phyloP scores from a whole-genome alignment of 2,797 vertebrate genomes.

The Tenualosa thibaudeaui region DNA sequence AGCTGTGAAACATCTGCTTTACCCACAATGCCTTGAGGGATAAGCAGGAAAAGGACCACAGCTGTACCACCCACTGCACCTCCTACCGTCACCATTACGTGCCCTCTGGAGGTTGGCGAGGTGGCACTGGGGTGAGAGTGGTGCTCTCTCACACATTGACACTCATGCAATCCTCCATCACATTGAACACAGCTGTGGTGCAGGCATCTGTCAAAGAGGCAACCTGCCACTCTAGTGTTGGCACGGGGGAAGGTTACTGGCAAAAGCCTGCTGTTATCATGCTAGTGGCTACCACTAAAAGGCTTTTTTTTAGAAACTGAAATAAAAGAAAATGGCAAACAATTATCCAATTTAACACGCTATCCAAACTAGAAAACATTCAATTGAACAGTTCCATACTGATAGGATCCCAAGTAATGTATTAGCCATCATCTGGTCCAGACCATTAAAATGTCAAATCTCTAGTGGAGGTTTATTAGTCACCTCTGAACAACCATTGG shows the following conservation, averaged over 20 bases:
- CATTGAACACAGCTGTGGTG: neutral
- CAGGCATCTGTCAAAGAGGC: neutral
- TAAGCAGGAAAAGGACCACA: slow-evolving; percentile 46
- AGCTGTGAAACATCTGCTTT: slow-evolving; percentile 42
- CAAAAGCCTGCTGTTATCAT: neutral
- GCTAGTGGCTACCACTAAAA: too few species aligned
- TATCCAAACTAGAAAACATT: neutral
- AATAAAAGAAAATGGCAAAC: neutral
- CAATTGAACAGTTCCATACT: neutral
- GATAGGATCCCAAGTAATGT: too few species aligned
- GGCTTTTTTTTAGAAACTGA: too few species aligned
- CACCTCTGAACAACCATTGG: too few species aligned
- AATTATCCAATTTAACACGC: neutral
- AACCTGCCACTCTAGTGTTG: neutral
- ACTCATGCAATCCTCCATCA: slow-evolving; percentile 31
- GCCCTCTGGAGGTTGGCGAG: slow-evolving; percentile 48
- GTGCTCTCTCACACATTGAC: slow-evolving; percentile 52
- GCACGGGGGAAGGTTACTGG: neutral
- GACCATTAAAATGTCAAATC: neutral
- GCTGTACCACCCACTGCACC: slow-evolving; percentile 54
- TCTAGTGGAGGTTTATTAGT: neutral
- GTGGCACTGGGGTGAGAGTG: slow-evolving; percentile 52
- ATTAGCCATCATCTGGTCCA: neutral
- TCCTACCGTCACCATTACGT: neutral
- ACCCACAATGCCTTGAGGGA: slow-evolving; percentile 44